Conservation (phyloP, 2,888 invertebrate species). For the Lobophora halterata region DNA sequence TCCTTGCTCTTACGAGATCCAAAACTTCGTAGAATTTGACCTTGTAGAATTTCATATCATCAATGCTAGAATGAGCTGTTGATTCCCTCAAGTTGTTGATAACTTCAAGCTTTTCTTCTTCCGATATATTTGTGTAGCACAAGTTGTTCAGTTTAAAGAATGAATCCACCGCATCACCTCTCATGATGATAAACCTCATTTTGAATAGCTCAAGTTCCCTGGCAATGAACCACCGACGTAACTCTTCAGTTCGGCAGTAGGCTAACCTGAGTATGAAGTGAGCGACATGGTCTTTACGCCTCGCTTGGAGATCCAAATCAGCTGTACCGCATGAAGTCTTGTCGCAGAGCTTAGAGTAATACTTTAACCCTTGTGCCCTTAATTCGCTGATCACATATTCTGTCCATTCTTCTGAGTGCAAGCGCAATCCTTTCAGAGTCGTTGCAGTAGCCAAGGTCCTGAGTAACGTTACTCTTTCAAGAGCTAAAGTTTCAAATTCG, state of each 20-base stretch:
- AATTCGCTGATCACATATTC: constrained; percentile 83
- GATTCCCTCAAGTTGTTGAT: constrained; percentile 82
- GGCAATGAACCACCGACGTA: constrained; percentile 92
- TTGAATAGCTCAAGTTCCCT: constrained; percentile 95
- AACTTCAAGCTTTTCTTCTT: constrained; percentile 84
- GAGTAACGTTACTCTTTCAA: constrained; percentile 90
- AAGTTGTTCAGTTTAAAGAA: constrained; percentile 86
- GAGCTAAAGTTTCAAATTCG: constrained; percentile 93
- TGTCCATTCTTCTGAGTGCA: constrained; percentile 85
- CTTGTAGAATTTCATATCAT: constrained; percentile 87
- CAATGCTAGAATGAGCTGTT: constrained; percentile 81
- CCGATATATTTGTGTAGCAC: constrained; percentile 83
- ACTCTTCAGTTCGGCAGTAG: constrained; percentile 93
- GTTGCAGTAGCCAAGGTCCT: constrained; percentile 88
- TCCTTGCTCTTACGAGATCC: constrained; percentile 89
- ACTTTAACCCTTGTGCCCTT: constrained; percentile 84
- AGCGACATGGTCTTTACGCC: constrained; percentile 92
- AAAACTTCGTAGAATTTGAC: constrained; percentile 93
- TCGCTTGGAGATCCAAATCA: constrained; percentile 83
- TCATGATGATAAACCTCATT: constrained; percentile 85
- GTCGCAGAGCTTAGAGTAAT: constrained; percentile 82
- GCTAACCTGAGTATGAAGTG: constrained; percentile 96
- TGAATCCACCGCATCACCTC: constrained; percentile 81
- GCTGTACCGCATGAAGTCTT: constrained; percentile 75
- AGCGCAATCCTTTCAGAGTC: constrained; percentile 81